Evolutionary conservation across 2,113 vertebrate genomes (phyloP), one percentile per base, ranked within the genome.

Genomic region (Apeltes quadracus): DNA sequence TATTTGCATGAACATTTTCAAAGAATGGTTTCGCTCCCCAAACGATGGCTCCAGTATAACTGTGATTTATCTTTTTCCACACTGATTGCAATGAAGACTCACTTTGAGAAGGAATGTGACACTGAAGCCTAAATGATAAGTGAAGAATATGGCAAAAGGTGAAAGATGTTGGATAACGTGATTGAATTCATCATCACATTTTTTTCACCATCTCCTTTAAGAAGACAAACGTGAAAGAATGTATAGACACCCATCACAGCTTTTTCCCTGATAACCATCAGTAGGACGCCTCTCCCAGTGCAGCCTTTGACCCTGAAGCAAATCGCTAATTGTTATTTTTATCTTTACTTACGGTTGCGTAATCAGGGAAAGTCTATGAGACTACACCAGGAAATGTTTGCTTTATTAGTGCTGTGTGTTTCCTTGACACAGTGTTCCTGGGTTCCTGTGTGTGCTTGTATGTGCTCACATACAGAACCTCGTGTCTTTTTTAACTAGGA

Each of bases 341-440:
- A 10, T 54, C 29, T n/a, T 62, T 15, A 51, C 32, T 44, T 62
- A 58, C 11, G 11, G 2, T 89, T 87, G 69, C 76, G 23, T 25
- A 66, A 86, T 4, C 20, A 1, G 5, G 61, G 65, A 69, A 50
- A 1, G 12, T 69, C 20, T 43, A 15, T 55, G 58, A 18, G 22
- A 80, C 55, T 75, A 51, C 51, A 68, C 15, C 62, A 80, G 82
- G 84, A 83, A 90, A 75, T 82, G 59, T 81, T 85, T 69, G 55
- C 61, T 72, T 61, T 10, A 65, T 43, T 56, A 22, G 23, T 48
- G 39, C 46, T 20, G 15, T 9, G 5, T 27, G 2, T 6, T 79
- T 87, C 71, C 72, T 68, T 36, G 25, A 79, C 77, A 53, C 57
- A 4, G 6, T 65, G 84, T 69, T 79, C 53, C 75, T 22, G 39